Conservation (phyloP, 92 coral and sea anemone species). For the Epizoanthus fatuus region DNA sequence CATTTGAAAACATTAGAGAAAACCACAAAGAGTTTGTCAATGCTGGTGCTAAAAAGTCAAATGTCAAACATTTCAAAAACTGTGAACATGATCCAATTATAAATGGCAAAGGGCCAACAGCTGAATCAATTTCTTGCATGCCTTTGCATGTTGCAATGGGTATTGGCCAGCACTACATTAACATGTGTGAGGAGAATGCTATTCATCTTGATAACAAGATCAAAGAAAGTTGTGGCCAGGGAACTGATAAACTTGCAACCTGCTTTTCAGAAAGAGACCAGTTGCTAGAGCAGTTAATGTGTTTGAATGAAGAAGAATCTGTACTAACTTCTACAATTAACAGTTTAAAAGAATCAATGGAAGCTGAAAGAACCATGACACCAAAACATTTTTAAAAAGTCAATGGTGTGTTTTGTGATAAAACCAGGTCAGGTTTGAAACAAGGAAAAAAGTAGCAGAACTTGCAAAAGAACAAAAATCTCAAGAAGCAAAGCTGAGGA, state of each 20-base stretch:
- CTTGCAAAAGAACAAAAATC: no score
- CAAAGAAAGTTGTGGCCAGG: conserved; percentile 53
- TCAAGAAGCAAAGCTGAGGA: no score
- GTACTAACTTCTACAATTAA: no score
- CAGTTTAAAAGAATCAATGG: no score
- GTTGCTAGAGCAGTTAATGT: no score
- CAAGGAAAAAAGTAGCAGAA: no score
- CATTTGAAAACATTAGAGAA: conserved; percentile 14
- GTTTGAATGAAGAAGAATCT: no score
- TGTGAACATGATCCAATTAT: conserved; percentile 37
- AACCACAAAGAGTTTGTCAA: conserved; percentile 27
- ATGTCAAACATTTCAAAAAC: conserved; percentile 52
- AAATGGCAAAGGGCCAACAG: conserved; percentile 33
- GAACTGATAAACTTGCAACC: neutral
- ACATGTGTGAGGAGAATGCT: conserved; percentile 29
- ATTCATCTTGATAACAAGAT: conserved; percentile 31
- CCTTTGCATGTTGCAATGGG: conserved; percentile 64
- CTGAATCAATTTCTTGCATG: conserved; percentile 62
- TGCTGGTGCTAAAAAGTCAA: conserved; percentile 42
- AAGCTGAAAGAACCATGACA: no score
- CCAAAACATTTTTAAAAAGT: no score
- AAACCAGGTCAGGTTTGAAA: no score
- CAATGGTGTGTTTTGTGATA: no score
- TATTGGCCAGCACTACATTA: conserved; percentile 53
- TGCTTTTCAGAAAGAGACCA: neutral